phyloP scores from a whole-genome alignment of 2,797 vertebrate genomes.

The Kryptopterus vitreolus region DNA sequence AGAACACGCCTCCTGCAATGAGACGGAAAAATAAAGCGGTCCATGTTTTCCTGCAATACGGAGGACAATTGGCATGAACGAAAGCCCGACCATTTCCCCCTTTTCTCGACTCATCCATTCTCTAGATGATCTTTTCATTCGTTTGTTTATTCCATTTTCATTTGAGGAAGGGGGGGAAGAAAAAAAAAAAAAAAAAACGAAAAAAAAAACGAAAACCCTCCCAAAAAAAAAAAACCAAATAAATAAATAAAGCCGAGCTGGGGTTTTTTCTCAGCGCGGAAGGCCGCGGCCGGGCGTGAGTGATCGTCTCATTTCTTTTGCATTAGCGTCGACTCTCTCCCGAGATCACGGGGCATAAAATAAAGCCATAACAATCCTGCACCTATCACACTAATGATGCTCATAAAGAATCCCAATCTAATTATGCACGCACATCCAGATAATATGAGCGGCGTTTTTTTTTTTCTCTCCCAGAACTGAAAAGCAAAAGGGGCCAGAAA shows the following conservation, averaged over 20 bases:
- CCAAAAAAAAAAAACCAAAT: too few relatives aligned
- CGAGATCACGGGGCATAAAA: slow-evolving; percentile 51
- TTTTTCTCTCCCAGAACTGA: slow-evolving; percentile 1
- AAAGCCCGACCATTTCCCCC: slow-evolving; percentile 10
- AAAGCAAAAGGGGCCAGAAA: not conserved
- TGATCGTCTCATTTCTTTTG: slow-evolving; percentile 79
- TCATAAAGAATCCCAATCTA: slow-evolving; percentile 50
- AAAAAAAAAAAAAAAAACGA: not conserved
- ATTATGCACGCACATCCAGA: slow-evolving; percentile 42
- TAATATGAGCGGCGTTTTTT: slow-evolving; percentile 34
- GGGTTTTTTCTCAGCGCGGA: slow-evolving; percentile 26
- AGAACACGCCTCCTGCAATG: not conserved
- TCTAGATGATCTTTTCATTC: slow-evolving; percentile 48
- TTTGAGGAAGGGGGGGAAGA: slow-evolving; percentile 57
- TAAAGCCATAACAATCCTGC: slow-evolving; percentile 46
- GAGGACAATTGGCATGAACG: not conserved
- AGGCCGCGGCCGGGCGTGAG: slow-evolving; percentile 62
- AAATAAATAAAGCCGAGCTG: too few relatives aligned
- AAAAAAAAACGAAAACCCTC: slow-evolving; percentile 19
- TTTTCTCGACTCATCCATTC: not conserved
- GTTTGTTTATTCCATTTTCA: slow-evolving; percentile 58
- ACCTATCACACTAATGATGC: slow-evolving; percentile 47
- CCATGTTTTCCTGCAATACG: not conserved
- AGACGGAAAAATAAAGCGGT: too few relatives aligned
- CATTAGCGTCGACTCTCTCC: slow-evolving; percentile 63